Percentiles rank a stretch among this genome's conserved stretches.
These are phyloP conservation scores for Oreamnos americanus DNA, from an alignment of 2,113 vertebrate genomes.

Conservation along the genomic window DNA sequence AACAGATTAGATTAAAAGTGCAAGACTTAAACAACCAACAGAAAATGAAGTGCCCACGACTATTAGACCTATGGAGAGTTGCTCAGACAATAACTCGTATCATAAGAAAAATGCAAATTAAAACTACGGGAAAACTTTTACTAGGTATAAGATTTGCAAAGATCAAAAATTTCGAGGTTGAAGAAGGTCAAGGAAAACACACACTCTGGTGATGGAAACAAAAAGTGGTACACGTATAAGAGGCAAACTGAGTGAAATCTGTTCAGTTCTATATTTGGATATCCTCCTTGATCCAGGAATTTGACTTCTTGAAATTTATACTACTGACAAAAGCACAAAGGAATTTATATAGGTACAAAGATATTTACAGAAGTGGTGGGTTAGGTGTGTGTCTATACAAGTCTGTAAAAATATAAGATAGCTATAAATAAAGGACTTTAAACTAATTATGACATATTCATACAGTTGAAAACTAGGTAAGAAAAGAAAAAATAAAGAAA, in stretches of 20 bases:
- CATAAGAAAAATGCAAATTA: not conserved
- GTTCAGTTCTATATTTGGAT: not conserved
- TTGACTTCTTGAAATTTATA: not conserved
- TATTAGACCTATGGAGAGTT: not conserved
- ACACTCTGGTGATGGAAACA: not conserved
- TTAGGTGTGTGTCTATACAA: not conserved
- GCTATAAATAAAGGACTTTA: not conserved
- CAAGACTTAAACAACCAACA: not conserved
- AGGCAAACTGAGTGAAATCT: not conserved
- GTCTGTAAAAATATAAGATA: constrained; percentile 6
- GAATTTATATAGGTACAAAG: not conserved
- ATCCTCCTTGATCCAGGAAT: not conserved
- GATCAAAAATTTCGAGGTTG: not conserved
- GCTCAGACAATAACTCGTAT: not conserved
- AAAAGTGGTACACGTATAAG: not conserved
- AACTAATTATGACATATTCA: not conserved
- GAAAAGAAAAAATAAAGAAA: not conserved
- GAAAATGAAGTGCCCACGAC: not conserved
- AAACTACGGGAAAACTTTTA: not conserved
- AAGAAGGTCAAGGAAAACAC: not conserved
- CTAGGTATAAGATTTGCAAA: not conserved
- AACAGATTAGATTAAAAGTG: not conserved
- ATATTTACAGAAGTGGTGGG: not conserved
- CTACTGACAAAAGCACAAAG: not conserved
- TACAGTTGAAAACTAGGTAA: not conserved